Evolutionary conservation across 1,140 invertebrate species (phyloP).

Genomic region (Yoshiicerus persimilis): DNA sequence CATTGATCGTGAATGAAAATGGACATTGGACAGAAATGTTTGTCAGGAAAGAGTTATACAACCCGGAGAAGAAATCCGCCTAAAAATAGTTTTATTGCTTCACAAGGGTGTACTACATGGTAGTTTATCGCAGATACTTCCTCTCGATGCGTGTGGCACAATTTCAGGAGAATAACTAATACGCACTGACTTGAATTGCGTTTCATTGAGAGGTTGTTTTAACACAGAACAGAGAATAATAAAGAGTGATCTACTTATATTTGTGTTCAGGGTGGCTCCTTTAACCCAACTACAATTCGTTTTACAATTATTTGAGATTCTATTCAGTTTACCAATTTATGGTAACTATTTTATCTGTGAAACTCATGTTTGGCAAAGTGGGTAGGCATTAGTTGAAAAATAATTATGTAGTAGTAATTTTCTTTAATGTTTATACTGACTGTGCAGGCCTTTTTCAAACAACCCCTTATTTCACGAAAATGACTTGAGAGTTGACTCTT

Average conservation of each 20-base stretch:
- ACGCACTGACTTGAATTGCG: background rate
- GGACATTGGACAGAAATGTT: background rate
- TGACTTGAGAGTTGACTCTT: background rate
- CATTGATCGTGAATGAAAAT: background rate
- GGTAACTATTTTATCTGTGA: background rate
- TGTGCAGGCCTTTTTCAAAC: background rate
- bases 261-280: background rate
- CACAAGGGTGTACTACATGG: background rate
- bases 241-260: background rate
- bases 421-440: background rate
- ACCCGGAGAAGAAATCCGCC: background rate
- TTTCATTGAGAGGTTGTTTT: background rate
- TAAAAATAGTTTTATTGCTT: background rate
- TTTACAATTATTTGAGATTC: background rate
- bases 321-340: too few species aligned
- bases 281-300: background rate
- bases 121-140: background rate
- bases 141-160: background rate
- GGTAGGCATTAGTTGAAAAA: background rate
- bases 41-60: background rate
- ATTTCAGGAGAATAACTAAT: background rate
- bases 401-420: background rate
- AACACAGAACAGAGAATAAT: background rate
- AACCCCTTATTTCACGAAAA: background rate
- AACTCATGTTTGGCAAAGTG: background rate